phyloP scores from a whole-genome alignment of 2,113 vertebrate genomes.

The Leptosomus discolor region DNA sequence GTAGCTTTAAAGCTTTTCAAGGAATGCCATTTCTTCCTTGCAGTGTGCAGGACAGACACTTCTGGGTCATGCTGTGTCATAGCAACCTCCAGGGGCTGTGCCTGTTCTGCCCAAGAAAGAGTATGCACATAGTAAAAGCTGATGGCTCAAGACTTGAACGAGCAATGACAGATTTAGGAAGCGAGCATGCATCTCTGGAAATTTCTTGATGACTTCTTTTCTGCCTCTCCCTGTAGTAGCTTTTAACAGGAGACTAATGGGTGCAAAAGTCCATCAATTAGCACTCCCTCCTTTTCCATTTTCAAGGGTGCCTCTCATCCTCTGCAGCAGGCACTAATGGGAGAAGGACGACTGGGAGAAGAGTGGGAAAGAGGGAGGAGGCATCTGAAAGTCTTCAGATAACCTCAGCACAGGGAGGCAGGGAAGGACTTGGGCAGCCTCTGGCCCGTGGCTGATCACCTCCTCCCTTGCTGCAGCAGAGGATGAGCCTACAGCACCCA shows the following conservation, averaged over 20 bases:
- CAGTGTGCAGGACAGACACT: neutral
- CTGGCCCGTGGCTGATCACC: neutral
- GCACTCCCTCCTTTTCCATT: neutral
- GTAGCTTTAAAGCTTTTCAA: neutral
- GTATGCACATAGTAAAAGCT: fast-evolving
- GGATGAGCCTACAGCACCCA: conserved; percentile 45
- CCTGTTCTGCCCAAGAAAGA: fast-evolving
- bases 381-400: neutral
- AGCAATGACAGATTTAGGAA: neutral
- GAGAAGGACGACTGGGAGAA: neutral
- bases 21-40: neutral
- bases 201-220: neutral
- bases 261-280: neutral
- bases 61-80: neutral
- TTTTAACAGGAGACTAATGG: conserved; percentile 1
- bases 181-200: fast-evolving
- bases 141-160: neutral
- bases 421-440: neutral
- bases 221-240: neutral
- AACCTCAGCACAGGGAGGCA: neutral
- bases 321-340: neutral
- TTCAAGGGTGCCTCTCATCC: neutral
- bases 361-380: neutral
- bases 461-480: neutral
- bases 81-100: neutral